Evolutionary conservation across 2,113 vertebrate genomes (phyloP).

Genomic region (Numenius arquata): DNA sequence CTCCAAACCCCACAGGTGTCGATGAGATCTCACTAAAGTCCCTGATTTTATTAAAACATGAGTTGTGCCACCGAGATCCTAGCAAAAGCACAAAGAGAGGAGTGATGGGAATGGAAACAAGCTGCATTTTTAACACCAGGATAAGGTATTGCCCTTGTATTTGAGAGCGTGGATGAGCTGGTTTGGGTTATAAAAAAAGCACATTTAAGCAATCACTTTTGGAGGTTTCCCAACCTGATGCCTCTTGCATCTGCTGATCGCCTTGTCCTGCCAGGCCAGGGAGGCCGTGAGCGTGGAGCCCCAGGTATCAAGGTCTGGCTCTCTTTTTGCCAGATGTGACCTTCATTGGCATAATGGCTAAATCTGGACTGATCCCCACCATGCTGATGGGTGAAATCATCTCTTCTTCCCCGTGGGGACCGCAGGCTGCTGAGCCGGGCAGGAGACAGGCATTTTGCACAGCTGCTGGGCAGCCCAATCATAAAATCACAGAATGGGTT

Average conservation of each 20-base stretch:
- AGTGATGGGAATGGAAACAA: fast-evolving
- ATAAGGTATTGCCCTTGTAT: background rate
- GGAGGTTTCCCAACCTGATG: background rate
- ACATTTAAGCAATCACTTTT: background rate
- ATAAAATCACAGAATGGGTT: background rate
- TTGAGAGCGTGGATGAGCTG: background rate
- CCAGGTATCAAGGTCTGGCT: background rate
- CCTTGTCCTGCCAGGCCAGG: background rate
- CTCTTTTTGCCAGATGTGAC: background rate
- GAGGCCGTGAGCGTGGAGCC: background rate
- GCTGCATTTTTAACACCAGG: background rate
- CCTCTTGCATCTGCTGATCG: background rate
- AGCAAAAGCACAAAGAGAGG: background rate
- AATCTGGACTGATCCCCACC: background rate
- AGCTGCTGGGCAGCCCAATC: background rate
- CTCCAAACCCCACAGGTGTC: background rate
- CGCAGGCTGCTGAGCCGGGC: background rate
- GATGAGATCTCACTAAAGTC: background rate
- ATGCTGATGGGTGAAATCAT: fast-evolving
- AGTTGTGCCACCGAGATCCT: background rate
- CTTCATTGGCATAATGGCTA: fast-evolving
- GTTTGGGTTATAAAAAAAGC: background rate
- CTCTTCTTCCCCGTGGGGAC: background rate
- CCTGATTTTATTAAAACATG: background rate
- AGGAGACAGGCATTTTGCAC: background rate